phyloP scores from a whole-genome alignment of 1,140 invertebrate species.

The Ladona fulva region DNA sequence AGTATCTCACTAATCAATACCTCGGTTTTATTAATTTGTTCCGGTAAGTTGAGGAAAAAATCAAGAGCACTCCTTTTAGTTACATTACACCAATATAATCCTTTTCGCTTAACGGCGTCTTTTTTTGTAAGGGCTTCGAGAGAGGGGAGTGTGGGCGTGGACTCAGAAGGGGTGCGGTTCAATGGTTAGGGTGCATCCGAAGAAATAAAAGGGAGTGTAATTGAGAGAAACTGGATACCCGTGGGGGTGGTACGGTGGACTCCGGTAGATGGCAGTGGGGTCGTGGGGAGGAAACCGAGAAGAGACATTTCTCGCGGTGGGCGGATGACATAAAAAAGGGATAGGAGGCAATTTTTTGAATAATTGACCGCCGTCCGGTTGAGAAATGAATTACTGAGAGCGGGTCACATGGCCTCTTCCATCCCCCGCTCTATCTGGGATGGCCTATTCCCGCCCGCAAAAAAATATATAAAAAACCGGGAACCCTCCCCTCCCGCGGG shows the following conservation, averaged over 20 bases:
- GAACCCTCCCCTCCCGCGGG: not conserved
- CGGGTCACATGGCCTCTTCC: not conserved
- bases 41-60: too few species aligned
- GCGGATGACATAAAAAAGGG: not conserved
- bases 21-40: too few species aligned
- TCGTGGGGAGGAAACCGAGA: not conserved
- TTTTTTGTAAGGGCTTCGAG: not conserved
- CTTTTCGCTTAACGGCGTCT: too few species aligned
- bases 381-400: constrained; percentile 37
- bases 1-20: too few species aligned
- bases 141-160: not conserved
- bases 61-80: too few species aligned
- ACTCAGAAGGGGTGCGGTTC: not conserved
- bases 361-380: constrained; percentile 41
- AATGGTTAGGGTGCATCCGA: not conserved
- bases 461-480: not conserved
- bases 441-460: not conserved
- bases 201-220: not conserved
- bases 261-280: not conserved
- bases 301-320: not conserved
- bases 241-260: not conserved
- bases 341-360: constrained; percentile 38
- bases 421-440: not conserved
- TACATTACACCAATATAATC: too few species aligned
- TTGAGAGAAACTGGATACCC: not conserved